These are phyloP conservation scores for Ochlodes sylvanus DNA, from an alignment of 2,888 invertebrate genomes.

Conservation along the genomic window DNA sequence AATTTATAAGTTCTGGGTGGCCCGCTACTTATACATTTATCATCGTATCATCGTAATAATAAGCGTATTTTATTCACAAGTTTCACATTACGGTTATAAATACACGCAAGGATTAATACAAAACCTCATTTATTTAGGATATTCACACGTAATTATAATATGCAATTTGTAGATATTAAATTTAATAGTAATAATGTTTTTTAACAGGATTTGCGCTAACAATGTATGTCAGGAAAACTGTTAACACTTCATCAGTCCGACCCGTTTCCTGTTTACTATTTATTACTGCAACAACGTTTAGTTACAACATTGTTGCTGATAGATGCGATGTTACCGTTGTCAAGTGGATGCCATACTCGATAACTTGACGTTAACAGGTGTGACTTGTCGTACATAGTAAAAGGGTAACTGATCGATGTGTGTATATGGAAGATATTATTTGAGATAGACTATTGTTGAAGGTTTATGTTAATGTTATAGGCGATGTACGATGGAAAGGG, in stretches of 20 bases:
- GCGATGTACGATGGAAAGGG: too few species aligned
- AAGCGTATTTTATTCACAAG: not conserved
- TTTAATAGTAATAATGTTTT: conserved; percentile 4
- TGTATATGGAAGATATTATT: too few species aligned
- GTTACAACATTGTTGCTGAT: conserved; percentile 6
- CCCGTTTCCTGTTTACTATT: conserved; percentile 23
- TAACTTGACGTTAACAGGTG: too few species aligned
- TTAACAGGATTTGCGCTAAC: conserved; percentile 29
- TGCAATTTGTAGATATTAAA: not conserved
- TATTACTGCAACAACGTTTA: conserved; percentile 18
- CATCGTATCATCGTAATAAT: not conserved
- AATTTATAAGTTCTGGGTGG: not conserved
- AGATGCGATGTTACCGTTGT: not conserved
- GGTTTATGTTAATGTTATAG: too few species aligned
- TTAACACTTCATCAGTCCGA: conserved; percentile 20
- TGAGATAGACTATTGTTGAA: too few species aligned
- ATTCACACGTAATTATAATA: too few species aligned
- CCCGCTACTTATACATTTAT: not conserved
- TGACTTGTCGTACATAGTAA: too few species aligned
- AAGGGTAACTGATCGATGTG: too few species aligned
- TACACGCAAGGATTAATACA: too few species aligned
- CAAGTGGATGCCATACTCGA: not conserved
- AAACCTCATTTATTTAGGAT: too few species aligned
- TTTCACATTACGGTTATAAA: too few species aligned
- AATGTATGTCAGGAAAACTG: conserved; percentile 17